Base-by-base conservation (phyloP, 2,888 invertebrate genomes). In the Tenthredo mesomela region DNA sequence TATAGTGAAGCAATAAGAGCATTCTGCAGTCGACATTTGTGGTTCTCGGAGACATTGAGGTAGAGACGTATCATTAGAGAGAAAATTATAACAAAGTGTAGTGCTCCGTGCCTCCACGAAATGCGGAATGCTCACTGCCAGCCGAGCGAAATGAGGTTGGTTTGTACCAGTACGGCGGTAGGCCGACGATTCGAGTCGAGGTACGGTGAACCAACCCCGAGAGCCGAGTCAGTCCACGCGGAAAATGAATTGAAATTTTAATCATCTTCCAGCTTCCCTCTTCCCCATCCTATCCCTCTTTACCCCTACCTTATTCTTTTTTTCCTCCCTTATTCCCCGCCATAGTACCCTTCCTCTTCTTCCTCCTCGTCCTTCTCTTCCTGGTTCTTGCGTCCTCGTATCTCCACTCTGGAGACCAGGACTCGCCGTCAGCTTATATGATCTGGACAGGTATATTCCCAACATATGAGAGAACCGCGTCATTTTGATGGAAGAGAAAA, bases 221-320 rank as follows among this genome's bases (percentile, higher is more conserved):
- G 88, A 88, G 89, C 89, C 89, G 90, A 90, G 88, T 88, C 90
- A 90, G 89, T 90, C 88, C 88, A 89, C 88, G 88, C 87, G 89
- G 88, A 90, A 90, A 91, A 89, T 89, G 89, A 89, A 90, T 90
- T 90, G 89, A 90, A 91, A 91, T 90, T 91, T 91, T 90, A 91
- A 91, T 91, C 89, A 89, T 85, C 88, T 87, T 86, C 87, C 86
- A 86, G 86, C 82, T 85, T 86, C 25, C 80, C 58, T 77, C 78
- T 33, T 37, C 25, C 54, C 21, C 33, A 10, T 43, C 29, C 33
- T 33, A 6, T 21, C 77, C 40, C 78, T n/a, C 61, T 40, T 29
- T 61, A 10, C 40, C 58, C 25, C 77, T 6, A 15, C 54, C 43
- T 29, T 18, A 6, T 33, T 21, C 15, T 47, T 77, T 54, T 77